phyloP scores from a whole-genome alignment of 2,113 vertebrate genomes.

The Scytalopus superciliaris region DNA sequence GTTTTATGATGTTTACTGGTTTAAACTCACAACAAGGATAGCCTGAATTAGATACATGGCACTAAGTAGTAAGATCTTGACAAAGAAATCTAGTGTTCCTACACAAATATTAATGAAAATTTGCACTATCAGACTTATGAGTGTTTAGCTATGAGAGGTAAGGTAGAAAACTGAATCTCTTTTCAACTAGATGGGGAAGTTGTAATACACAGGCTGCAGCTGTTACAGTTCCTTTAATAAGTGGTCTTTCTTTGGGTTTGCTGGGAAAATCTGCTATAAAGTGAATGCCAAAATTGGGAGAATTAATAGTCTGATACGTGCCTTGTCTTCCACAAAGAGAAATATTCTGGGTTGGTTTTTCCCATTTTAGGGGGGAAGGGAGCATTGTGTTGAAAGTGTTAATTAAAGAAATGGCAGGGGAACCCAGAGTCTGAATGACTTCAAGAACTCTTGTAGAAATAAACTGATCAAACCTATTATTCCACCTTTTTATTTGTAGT shows the following conservation, averaged over 20 bases:
- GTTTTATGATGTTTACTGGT: not conserved
- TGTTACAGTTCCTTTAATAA: not conserved
- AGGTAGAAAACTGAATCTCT: not conserved
- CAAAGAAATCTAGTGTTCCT: not conserved
- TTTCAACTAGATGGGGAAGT: not conserved
- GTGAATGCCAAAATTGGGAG: not conserved
- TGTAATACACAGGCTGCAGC: not conserved
- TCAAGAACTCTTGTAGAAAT: not conserved
- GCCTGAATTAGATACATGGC: not conserved
- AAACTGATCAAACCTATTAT: not conserved
- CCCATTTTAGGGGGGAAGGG: not conserved
- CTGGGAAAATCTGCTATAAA: not conserved
- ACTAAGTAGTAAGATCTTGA: not conserved
- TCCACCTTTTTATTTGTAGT: not conserved
- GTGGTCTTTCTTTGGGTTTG: not conserved
- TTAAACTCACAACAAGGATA: not conserved
- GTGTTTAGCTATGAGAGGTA: not conserved
- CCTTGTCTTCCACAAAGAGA: not conserved
- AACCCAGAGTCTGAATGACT: not conserved
- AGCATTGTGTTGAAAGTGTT: not conserved
- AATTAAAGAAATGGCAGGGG: not conserved
- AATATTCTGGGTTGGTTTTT: not conserved
- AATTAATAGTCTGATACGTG: not conserved
- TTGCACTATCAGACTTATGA: not conserved
- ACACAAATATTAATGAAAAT: not conserved